Percentiles rank a stretch among this genome's conserved stretches.
Evolutionary conservation across 2,888 invertebrate species (phyloP).

Genomic region (Glyphotaelius pellucidus): DNA sequence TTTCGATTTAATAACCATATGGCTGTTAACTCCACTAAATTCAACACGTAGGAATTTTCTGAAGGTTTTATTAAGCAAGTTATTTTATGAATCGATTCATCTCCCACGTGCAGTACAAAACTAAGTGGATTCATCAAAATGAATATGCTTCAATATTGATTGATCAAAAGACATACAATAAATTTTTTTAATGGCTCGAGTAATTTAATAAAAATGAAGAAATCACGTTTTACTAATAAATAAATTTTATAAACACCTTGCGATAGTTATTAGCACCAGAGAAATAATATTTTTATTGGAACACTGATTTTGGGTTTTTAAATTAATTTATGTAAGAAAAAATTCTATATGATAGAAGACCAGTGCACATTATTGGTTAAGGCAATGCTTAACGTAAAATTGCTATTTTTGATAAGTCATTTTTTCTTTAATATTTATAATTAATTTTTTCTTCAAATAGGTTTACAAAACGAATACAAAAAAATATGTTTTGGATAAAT

Average conservation of each 20-base stretch:
- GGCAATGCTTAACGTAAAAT: too few relatives aligned
- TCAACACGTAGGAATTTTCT: slow-evolving; percentile 4
- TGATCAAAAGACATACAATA: neutral
- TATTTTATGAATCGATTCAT: slow-evolving; percentile 3
- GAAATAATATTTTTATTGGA: neutral
- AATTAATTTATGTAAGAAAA: neutral
- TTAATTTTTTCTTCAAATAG: too few relatives aligned
- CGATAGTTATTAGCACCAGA: too few relatives aligned
- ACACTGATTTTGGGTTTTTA: neutral
- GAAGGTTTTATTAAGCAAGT: neutral
- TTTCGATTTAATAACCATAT: neutral
- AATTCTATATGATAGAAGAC: neutral
- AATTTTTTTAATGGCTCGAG: neutral
- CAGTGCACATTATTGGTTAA: too few relatives aligned
- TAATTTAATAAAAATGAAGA: neutral
- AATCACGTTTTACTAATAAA: slow-evolving; percentile 11
- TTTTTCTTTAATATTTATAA: too few relatives aligned
- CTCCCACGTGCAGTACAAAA: neutral
- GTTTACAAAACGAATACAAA: too few relatives aligned
- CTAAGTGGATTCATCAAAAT: neutral
- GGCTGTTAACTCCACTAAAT: neutral
- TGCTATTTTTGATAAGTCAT: too few relatives aligned
- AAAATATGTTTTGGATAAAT: too few relatives aligned
- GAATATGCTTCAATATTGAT: too few relatives aligned
- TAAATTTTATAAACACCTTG: neutral